Evolutionary conservation across 1,140 invertebrate species (phyloP).

Genomic region (Muscidifurax raptorellus): DNA sequence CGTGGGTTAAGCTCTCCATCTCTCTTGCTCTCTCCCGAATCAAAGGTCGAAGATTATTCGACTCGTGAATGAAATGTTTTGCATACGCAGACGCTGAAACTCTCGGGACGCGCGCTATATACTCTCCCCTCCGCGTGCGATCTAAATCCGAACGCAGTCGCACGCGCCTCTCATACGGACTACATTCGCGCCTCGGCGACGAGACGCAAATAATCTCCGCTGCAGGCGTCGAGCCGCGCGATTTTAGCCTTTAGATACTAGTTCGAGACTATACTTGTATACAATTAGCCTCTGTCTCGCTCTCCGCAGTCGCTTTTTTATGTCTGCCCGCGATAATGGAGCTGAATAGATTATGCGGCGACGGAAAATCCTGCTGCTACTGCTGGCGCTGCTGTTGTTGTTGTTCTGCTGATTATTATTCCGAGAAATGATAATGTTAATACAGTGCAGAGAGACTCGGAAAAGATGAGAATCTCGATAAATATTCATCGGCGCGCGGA

Average conservation of each 20-base stretch:
- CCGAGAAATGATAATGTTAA: background rate
- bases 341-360: background rate
- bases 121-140: background rate
- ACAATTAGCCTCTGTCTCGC: background rate
- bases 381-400: background rate
- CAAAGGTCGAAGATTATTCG: conserved; percentile 42
- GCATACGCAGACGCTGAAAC: conserved; percentile 74
- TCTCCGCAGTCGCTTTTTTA: background rate
- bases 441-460: background rate
- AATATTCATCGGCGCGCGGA: background rate
- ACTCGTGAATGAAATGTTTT: conserved; percentile 74
- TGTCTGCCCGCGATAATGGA: background rate
- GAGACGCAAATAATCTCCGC: conserved; percentile 35
- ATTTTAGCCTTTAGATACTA: background rate
- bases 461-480: background rate
- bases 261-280: background rate
- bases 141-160: conserved; percentile 11
- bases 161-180: background rate
- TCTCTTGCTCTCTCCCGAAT: background rate
- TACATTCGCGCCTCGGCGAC: background rate
- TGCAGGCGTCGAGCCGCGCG: background rate
- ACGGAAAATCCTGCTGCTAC: too few species aligned
- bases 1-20: background rate
- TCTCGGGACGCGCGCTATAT: conserved; percentile 9
- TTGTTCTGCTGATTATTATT: background rate